Evolutionary conservation across 2,113 vertebrate species (phyloP), one percentile per base, ranked within the genome.

Genomic region (Oophaga pumilio): DNA sequence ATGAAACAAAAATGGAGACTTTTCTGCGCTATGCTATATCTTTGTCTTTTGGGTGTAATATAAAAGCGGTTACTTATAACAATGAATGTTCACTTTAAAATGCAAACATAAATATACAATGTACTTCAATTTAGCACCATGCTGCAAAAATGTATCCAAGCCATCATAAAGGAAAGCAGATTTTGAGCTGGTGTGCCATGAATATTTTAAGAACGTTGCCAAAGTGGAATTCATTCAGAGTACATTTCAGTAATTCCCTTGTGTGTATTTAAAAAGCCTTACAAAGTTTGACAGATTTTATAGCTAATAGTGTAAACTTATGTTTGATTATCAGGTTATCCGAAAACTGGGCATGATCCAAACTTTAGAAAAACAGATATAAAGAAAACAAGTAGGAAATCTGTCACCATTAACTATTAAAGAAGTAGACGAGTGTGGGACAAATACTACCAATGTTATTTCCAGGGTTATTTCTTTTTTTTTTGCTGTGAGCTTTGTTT

Each of bases 151-250:
- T 84, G n/a, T 52, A 84, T 84, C 82, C 52, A 56, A 50, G 7
- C 80, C 52, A 68, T 82, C 60, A 68, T 69, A 84, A 73, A 69
- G 59, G n/a, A 79, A 86, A 79, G 85, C 56, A 60, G 82, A 53
- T 71, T 68, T 64, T 10, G 33, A 85, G 73, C 53, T 62, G 66
- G 43, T 66, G 57, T 69, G 24, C 76, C 62, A 86, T 86, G 76
- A 79, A 86, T 86, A 86, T 79, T 86, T 86, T 79, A 86, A 78
- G 76, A 68, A 20, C 14, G 20, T 56, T 79, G 71, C 73, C 71
- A 85, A 78, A 78, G 28, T 79, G 59, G 60, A 86, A 79, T 78
- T 86, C 50, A 86, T 64, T 77, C 84, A 76, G 64, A 85, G 57
- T 62, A 85, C 84, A 52, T 66, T 79, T 86, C 49, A 69, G 49